Evolutionary conservation across 2,888 invertebrate species (phyloP), one percentile per base, ranked within the genome.

Genomic region (Amblyjoppa fuscipennis): DNA sequence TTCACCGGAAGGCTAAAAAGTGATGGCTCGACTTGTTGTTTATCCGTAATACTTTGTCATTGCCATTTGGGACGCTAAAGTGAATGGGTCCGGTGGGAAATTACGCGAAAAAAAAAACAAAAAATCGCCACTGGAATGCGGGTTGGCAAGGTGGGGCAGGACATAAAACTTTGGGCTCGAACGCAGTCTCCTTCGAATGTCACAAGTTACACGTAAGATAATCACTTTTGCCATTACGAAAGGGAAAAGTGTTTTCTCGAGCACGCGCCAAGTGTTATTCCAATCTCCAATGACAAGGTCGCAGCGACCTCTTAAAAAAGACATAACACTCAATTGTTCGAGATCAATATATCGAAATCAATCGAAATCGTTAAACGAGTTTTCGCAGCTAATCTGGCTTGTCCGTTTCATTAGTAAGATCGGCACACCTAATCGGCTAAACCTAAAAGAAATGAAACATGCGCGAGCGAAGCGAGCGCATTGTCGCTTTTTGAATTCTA

Each of bases 241-340:
- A 78, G 16, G 11, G 13, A 61, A 61, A 61, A 16, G 11, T 71
- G 16, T 77, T 61, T 31, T 5, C 3, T 71, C 51, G 45, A 16
- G 38, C 64, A 69, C 41, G 45, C 53, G 53, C n/a, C 13, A 11
- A 81, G 34, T 78, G 25, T 77, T 41, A 69, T 41, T 71, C 25
- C 20, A 34, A 78, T 69, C 53, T 31, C n/a, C 68, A 74, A 66
- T 69, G 53, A 25, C 73, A 74, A 80, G 66, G 71, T 76, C 66
- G 11, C 16, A 9, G 64, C 20, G 20, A 20, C 20, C 20, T 20
- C 20, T 20, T 20, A 20, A 20, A 20, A 20, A 20, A 20, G 20
- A 20, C 20, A 20, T 20, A 0, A 20, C 20, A 20, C 20, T 20
- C 20, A 20, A 20, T 20, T 20, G 20, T 20, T 20, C 20, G 20